These are phyloP conservation scores for Daboia siamensis DNA, from an alignment of 2,113 vertebrate species.

Conservation along the genomic window DNA sequence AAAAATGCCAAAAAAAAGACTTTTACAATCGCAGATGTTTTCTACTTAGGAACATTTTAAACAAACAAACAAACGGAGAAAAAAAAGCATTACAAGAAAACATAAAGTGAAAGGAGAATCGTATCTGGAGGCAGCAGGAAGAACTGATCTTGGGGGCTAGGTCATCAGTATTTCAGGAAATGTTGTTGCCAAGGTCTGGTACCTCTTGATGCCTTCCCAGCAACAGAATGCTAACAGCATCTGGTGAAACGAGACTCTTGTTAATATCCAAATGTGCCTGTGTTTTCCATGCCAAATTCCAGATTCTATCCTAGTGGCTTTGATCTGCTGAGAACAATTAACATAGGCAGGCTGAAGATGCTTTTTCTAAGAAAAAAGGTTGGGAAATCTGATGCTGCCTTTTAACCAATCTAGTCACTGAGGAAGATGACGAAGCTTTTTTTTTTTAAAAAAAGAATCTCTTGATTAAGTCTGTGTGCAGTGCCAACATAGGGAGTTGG, in stretches of 20 bases:
- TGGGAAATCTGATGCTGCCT: not conserved
- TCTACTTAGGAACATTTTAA: slow-evolving; percentile 65
- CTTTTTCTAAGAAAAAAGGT: not conserved
- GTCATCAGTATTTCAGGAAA: not conserved
- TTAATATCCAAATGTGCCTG: not conserved
- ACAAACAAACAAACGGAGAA: slow-evolving; percentile 26
- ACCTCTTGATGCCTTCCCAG: not conserved
- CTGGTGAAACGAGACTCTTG: slow-evolving; percentile 6
- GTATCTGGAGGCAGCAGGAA: slow-evolving; percentile 1
- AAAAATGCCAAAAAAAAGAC: slow-evolving; percentile 53
- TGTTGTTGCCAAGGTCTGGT: not conserved
- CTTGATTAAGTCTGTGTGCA: not conserved
- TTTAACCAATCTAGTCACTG: not conserved
- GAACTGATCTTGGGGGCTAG: not conserved
- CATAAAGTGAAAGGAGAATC: slow-evolving; percentile 33
- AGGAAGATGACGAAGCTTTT: not conserved
- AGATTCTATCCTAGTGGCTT: not conserved
- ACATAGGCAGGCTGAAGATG: not conserved
- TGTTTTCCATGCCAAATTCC: not conserved
- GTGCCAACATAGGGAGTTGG: not conserved
- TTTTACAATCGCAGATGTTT: slow-evolving; percentile 61
- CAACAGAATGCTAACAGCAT: not conserved
- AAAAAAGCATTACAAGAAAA: slow-evolving; percentile 38
- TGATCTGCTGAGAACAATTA: not conserved
- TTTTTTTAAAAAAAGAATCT: not conserved